Conservation (phyloP, 2,888 invertebrate genomes). For the Muschampia staudingeri region DNA sequence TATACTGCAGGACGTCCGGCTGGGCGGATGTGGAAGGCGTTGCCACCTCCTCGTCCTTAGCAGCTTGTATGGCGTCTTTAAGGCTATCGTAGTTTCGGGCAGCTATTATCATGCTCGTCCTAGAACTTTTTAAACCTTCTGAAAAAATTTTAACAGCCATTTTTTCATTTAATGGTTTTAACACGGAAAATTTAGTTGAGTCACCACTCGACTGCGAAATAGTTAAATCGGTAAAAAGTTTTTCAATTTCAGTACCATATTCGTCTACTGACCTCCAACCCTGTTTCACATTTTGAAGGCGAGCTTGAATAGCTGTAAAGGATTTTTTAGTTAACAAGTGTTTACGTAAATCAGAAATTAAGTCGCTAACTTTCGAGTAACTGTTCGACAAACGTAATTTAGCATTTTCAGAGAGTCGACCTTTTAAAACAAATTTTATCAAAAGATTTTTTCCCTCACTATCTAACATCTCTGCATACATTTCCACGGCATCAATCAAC, state of each 20-base stretch:
- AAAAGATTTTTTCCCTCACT: neutral
- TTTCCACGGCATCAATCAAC: neutral
- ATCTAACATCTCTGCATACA: neutral
- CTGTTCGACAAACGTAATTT: neutral
- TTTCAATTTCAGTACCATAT: neutral
- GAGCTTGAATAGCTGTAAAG: neutral
- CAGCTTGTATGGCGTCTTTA: constrained; percentile 28
- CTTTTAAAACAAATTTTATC: neutral
- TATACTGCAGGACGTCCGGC: neutral
- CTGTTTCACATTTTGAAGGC: neutral
- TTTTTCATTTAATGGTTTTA: constrained; percentile 48
- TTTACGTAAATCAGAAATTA: neutral
- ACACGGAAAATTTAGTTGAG: neutral
- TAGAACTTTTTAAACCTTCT: no score
- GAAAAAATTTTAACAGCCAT: neutral
- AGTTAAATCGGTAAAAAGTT: neutral
- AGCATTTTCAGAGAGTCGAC: neutral
- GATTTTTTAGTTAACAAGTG: neutral
- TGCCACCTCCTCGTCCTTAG: constrained; percentile 9
- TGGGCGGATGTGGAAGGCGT: neutral
- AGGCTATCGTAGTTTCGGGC: neutral
- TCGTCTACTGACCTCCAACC: constrained; percentile 2
- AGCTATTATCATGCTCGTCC: no score
- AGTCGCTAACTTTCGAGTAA: neutral
- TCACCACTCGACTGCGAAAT: neutral